These are phyloP conservation scores for Callyntrura guangdongensis DNA, from an alignment of 2,888 invertebrate species.

Conservation along the genomic window DNA sequence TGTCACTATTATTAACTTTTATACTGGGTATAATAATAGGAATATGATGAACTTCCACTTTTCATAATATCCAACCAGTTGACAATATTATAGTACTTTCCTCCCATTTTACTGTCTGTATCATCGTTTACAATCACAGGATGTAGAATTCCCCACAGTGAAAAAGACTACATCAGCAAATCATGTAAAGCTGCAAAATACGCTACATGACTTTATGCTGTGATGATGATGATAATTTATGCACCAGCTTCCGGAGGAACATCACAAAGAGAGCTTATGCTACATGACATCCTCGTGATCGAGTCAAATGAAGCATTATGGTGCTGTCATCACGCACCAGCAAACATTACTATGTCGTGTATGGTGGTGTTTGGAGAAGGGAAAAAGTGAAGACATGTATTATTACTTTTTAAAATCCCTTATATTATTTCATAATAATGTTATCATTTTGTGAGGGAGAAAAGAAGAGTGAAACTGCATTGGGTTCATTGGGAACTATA, in stretches of 20 bases:
- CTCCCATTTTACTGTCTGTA: background rate
- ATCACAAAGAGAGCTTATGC: background rate
- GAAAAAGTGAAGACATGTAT: background rate
- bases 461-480: constrained; percentile 1
- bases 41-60: constrained; percentile 28
- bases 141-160: constrained; percentile 24
- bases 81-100: background rate
- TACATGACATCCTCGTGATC: constrained; percentile 29
- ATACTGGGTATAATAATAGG: background rate
- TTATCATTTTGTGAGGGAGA: background rate
- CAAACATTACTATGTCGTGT: constrained; percentile 4
- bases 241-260: constrained; percentile 42
- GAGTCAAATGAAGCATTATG: background rate
- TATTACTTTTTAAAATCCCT: constrained; percentile 15
- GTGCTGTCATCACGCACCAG: background rate
- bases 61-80: background rate
- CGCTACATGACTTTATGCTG: background rate
- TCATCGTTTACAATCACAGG: background rate
- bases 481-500: constrained; percentile 13
- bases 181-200: constrained; percentile 9
- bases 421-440: background rate
- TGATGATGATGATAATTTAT: constrained; percentile 29
- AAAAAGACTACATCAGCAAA: background rate
- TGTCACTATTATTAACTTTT: constrained; percentile 5
- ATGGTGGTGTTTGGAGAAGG: background rate